Evolutionary conservation across 2,888 invertebrate species (phyloP), one percentile per base, ranked within the genome.

Genomic region (Drosophila kambysellisi): DNA sequence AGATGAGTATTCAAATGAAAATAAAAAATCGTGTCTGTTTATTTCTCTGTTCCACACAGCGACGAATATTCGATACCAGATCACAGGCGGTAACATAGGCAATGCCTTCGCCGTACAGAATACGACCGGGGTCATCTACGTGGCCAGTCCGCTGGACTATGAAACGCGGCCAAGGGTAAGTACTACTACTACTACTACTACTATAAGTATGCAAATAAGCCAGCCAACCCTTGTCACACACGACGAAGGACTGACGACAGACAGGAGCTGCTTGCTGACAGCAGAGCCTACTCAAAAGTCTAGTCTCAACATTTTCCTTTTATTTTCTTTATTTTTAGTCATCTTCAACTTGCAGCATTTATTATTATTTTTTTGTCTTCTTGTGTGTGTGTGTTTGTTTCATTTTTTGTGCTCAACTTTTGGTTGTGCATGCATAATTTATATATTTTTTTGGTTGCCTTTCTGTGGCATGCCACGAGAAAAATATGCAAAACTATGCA

Each of bases 41-140:
- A 20, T 25, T 29, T 39, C 9, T 53, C 81, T 95, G 69, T 9
- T 30, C 17, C 2, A 5, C 5, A 8, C 95, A 98, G 98, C 98
- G 94, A 98, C 98, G 95, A 97, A 97, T 96, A 98, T 99, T 96
- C 98, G 98, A 95, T 99, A 99, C 95, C 98, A 98, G 96, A 98
- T 99, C 94, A 98, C 98, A 94, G 97, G 97, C 96, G 99, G 99
- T 95, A 99, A 99, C 96, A 96, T 98, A 95, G 98, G 98, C 82
- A 98, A 98, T 91, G 98, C 98, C 35, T 99, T 99, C 93, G 98
- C 98, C 89, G 98, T 99, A 92, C 98, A 98, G 94, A 98, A 98
- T 94, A 98, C 98, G 96, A 99, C 98, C 81, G 99, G 99, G 85
- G 98, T 98, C 92, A 98, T 99, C 94, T 99, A 98, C 94, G 98